Conservation (phyloP, 2,888 invertebrate species). For the Pristionchus maxplancki region DNA sequence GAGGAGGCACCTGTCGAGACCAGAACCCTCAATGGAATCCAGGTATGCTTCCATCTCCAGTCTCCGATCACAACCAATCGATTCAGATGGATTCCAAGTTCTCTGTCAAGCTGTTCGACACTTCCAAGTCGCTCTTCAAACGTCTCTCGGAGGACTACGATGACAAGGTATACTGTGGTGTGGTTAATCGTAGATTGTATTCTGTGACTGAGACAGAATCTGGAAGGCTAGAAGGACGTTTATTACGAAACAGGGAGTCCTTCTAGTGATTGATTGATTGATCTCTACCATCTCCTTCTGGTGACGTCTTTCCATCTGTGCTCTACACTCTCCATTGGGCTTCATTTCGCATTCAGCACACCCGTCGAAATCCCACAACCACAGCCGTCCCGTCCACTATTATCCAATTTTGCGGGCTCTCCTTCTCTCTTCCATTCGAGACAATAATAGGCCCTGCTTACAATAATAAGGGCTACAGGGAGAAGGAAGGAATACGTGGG, state of each 20-base stretch:
- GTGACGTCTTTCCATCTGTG: not conserved
- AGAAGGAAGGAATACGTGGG: not conserved
- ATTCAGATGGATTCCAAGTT: not conserved
- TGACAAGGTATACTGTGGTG: not conserved
- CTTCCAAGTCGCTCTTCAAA: slow-evolving; percentile 45
- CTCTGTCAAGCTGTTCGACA: slow-evolving; percentile 46
- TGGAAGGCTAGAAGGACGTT: no score
- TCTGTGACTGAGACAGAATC: no score
- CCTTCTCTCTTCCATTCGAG: not conserved
- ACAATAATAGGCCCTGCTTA: not conserved
- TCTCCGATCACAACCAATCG: not conserved
- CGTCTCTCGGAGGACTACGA: slow-evolving; percentile 48
- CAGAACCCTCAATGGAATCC: not conserved
- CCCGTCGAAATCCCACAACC: slow-evolving; percentile 8
- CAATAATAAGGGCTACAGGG: slow-evolving; percentile 5
- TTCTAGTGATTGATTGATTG: not conserved
- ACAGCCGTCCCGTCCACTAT: not conserved
- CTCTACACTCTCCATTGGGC: not conserved
- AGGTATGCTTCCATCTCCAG: not conserved
- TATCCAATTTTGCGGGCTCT: slow-evolving; percentile 8
- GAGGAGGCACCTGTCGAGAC: not conserved
- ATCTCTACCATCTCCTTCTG: not conserved
- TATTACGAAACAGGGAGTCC: no score
- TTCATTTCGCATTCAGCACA: slow-evolving; percentile 1
- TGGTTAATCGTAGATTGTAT: no score